Evolutionary conservation across 2,888 invertebrate species (phyloP).

Genomic region (Patella caerulea): DNA sequence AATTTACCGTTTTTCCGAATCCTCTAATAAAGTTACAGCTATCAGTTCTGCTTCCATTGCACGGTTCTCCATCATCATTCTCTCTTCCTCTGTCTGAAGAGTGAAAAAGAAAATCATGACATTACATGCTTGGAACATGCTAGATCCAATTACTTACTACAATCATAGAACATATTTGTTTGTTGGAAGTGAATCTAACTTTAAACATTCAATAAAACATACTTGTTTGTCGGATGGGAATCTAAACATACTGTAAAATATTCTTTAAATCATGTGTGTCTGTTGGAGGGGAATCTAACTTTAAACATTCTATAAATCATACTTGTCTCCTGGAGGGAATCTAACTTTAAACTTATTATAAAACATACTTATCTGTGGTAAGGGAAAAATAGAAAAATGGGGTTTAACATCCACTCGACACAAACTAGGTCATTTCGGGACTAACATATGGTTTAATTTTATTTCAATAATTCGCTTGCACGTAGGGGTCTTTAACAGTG

Average conservation of each 20-base stretch:
- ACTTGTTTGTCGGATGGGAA: too few species aligned
- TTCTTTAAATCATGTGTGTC: too few species aligned
- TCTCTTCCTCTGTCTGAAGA: conserved; percentile 89
- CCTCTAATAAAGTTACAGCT: conserved; percentile 88
- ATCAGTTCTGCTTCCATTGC: conserved; percentile 95
- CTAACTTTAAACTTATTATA: not conserved
- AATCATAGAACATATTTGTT: too few species aligned
- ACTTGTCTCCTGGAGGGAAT: conserved; percentile 70
- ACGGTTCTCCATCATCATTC: conserved; percentile 90
- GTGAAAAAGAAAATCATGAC: conserved; percentile 8
- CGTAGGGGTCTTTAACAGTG: too few species aligned
- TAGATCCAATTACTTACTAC: too few species aligned
- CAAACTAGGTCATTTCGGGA: too few species aligned
- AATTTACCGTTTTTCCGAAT: conserved; percentile 85
- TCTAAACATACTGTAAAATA: too few species aligned
- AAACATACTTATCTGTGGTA: not conserved
- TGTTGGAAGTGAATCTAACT: conserved; percentile 7
- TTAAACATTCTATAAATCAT: conserved; percentile 78
- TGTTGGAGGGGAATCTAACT: too few species aligned
- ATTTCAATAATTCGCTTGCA: too few species aligned
- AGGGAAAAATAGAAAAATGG: not conserved
- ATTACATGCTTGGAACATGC: not conserved
- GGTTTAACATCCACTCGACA: too few species aligned
- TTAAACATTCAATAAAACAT: too few species aligned
- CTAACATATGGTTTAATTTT: too few species aligned